Conservation (phyloP, 2,888 invertebrate genomes). For the Pimpla rufipes region DNA sequence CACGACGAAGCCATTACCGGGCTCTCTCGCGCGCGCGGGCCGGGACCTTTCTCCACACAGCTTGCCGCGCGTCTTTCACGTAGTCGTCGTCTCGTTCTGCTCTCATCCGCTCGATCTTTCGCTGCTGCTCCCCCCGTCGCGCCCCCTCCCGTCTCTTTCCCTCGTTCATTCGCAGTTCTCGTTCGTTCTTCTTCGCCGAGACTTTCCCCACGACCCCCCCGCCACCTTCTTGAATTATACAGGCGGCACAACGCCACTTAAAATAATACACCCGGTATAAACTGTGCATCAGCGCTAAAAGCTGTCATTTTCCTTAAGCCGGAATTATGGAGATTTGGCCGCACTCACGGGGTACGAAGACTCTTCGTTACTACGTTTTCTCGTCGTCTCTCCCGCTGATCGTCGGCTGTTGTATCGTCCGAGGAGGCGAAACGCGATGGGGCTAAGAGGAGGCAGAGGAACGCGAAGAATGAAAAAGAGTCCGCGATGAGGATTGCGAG, state of each 20-base stretch:
- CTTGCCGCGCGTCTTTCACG: conserved; percentile 35
- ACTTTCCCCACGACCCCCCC: conserved; percentile 67
- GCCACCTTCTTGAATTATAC: conserved; percentile 80
- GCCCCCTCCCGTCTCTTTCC: conserved; percentile 42
- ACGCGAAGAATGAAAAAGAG: conserved; percentile 32
- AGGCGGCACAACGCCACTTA: conserved; percentile 80
- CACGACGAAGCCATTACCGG: conserved; percentile 83
- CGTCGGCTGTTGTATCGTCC: conserved; percentile 59
- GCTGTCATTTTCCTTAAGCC: conserved; percentile 85
- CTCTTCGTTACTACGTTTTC: conserved; percentile 61
- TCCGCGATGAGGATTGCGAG: conserved; percentile 9
- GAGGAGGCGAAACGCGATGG: conserved; percentile 10
- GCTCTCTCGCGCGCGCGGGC: conserved; percentile 61
- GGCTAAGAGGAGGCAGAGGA: conserved; percentile 11
- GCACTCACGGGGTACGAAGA: conserved; percentile 37
- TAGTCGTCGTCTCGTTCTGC: conserved; percentile 56
- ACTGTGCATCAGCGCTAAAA: conserved; percentile 84
- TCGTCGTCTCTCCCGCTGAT: conserved; percentile 55
- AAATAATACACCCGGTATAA: conserved; percentile 84
- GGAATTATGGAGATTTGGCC: conserved; percentile 84
- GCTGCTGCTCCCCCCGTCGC: conserved; percentile 59
- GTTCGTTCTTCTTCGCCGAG: conserved; percentile 46
- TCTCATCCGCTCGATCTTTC: conserved; percentile 67
- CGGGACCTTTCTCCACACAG: conserved; percentile 58
- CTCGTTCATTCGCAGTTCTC: conserved; percentile 54